Conservation (phyloP, 1,140 invertebrate species). For the Triops longicaudatus region DNA sequence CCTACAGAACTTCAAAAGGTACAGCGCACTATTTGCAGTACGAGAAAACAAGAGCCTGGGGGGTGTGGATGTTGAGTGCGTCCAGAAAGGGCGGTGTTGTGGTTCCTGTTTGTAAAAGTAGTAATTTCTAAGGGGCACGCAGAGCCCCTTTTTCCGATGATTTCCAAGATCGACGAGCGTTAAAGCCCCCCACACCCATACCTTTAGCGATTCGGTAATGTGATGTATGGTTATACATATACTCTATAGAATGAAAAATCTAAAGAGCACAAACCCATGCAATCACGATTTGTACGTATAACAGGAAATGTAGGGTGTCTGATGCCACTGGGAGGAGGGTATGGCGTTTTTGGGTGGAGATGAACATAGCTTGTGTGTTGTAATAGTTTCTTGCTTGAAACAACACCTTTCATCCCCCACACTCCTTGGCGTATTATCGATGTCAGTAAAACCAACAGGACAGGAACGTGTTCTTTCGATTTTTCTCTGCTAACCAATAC, state of each 20-base stretch:
- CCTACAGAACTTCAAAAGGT: not conserved
- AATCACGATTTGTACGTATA: not conserved
- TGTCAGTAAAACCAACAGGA: not conserved
- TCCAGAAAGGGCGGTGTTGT: slow-evolving; percentile 9
- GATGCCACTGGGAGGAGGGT: slow-evolving; percentile 1
- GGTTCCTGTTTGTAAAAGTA: not conserved
- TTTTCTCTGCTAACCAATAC: not conserved
- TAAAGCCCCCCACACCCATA: not conserved
- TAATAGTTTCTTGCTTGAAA: slow-evolving; percentile 10
- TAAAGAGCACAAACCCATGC: too few species aligned
- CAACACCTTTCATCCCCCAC: not conserved
- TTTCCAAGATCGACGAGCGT: not conserved
- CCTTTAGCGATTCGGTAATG: not conserved
- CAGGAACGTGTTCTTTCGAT: not conserved
- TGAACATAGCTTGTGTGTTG: not conserved
- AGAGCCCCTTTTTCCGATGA: not conserved
- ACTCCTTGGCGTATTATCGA: too few species aligned
- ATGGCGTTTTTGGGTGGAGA: not conserved
- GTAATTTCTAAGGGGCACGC: slow-evolving; percentile 7
- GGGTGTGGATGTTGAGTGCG: not conserved
- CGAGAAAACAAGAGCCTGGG: not conserved
- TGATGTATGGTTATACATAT: slow-evolving; percentile 1
- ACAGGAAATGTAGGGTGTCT: not conserved
- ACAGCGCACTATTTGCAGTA: not conserved
- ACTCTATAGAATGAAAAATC: not conserved